A percentile compares a stretch with the other conserved stretches of the same genome.
Conservation (phyloP, 2,888 invertebrate species). For the Fabriciana adippe region DNA sequence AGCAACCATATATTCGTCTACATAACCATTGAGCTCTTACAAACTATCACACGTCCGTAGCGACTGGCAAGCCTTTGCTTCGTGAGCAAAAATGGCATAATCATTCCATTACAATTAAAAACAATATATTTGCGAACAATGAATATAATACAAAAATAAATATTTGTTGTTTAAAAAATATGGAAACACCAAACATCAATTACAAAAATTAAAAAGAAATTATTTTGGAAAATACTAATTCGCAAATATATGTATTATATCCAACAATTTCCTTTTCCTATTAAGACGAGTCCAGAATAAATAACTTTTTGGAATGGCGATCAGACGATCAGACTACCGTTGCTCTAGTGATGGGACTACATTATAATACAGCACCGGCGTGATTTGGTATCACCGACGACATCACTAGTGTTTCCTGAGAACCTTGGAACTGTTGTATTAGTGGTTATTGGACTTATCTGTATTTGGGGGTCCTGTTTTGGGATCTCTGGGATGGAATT, state of each 20-base stretch:
- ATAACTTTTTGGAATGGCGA: conserved; percentile 65
- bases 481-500: conserved; percentile 71
- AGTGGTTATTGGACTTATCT: conserved; percentile 70
- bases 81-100: conserved; percentile 69
- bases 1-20: conserved; percentile 62
- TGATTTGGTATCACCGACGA: conserved; percentile 87
- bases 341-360: conserved; percentile 60
- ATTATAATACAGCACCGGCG: conserved; percentile 89
- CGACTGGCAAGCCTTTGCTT: conserved; percentile 67
- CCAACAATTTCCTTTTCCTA: background rate
- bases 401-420: conserved; percentile 89
- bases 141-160: background rate
- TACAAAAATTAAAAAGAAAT: background rate
- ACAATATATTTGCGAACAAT: conserved; percentile 18
- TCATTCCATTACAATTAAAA: conserved; percentile 36
- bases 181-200: background rate
- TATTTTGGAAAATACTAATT: background rate
- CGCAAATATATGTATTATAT: conserved; percentile 3
- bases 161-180: background rate
- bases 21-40: conserved; percentile 67
- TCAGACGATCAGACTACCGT: conserved; percentile 56
- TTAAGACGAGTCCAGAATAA: conserved; percentile 23
- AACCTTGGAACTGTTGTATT: conserved; percentile 81
- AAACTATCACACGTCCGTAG: conserved; percentile 67
- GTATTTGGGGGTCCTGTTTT: conserved; percentile 67